These are phyloP conservation scores for Rhinichthys klamathensis DNA, from an alignment of 2,113 vertebrate species.

Conservation along the genomic window DNA sequence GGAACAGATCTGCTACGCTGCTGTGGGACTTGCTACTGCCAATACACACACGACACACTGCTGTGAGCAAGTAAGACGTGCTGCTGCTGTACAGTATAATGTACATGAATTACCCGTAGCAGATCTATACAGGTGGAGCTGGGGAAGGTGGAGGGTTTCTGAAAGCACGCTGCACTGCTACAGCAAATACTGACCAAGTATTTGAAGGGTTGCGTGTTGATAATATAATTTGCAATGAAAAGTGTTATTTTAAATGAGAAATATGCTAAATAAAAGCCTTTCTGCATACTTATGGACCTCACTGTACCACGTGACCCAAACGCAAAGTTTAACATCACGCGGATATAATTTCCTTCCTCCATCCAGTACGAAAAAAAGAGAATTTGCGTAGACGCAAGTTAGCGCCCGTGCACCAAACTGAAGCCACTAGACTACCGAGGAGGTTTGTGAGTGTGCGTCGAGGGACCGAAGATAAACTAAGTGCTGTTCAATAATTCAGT, in stretches of 20 bases:
- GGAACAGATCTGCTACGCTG: too few relatives aligned
- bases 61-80: too few relatives aligned
- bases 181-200: too few relatives aligned
- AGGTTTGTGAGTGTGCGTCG: background rate
- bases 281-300: background rate
- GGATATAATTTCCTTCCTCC: background rate
- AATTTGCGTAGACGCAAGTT: background rate
- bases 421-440: background rate
- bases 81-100: too few relatives aligned
- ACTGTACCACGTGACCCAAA: background rate
- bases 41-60: too few relatives aligned
- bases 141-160: too few relatives aligned
- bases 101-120: too few relatives aligned
- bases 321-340: background rate
- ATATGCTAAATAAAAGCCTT: background rate
- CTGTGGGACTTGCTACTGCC: too few relatives aligned
- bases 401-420: background rate
- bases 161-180: too few relatives aligned
- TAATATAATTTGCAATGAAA: background rate
- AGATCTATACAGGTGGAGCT: too few relatives aligned
- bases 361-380: background rate
- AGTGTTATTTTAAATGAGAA: background rate
- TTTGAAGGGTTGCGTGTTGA: too few relatives aligned
- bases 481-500: slow-evolving; percentile 58
- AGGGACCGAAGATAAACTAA: slow-evolving; percentile 42